Conservation (phyloP, 2,888 invertebrate species). For the Mycalesis mineus region DNA sequence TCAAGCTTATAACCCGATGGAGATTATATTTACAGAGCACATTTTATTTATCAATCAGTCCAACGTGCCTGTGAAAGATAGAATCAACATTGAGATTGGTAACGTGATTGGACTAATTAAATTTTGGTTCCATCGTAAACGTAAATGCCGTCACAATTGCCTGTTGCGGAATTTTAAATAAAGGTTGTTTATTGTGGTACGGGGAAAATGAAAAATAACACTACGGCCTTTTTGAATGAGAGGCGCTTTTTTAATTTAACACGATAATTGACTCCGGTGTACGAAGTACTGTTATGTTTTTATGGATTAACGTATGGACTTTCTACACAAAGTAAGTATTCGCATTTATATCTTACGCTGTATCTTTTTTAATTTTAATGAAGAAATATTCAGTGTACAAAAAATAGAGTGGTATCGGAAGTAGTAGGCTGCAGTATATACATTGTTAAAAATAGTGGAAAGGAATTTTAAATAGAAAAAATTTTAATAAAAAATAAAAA, state of each 20-base stretch:
- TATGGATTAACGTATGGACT: too few relatives aligned
- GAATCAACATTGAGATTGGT: constrained; percentile 28
- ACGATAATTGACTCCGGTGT: not conserved
- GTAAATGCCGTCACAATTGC: constrained; percentile 10
- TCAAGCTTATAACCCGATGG: not conserved
- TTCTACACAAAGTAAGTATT: too few relatives aligned
- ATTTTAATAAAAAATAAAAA: too few relatives aligned
- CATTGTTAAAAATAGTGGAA: too few relatives aligned
- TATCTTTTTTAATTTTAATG: too few relatives aligned
- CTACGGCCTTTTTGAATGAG: not conserved
- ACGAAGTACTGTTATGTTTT: not conserved
- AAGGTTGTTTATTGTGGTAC: constrained; percentile 12
- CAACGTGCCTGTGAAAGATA: constrained; percentile 22
- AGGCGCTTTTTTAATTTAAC: constrained; percentile 1
- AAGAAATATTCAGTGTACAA: too few relatives aligned
- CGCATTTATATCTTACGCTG: too few relatives aligned
- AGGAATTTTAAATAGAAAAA: too few relatives aligned
- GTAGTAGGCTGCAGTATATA: too few relatives aligned
- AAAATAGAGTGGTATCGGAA: too few relatives aligned
- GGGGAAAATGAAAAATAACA: constrained; percentile 5
- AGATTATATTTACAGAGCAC: constrained; percentile 17
- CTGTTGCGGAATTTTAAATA: constrained; percentile 14
- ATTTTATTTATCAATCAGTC: constrained; percentile 26
- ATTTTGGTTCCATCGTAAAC: constrained; percentile 22
- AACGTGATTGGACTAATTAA: constrained; percentile 25